Evolutionary conservation across 2,888 invertebrate genomes (phyloP), one percentile per base, ranked within the genome.

Genomic region (Apodemia hepburni): DNA sequence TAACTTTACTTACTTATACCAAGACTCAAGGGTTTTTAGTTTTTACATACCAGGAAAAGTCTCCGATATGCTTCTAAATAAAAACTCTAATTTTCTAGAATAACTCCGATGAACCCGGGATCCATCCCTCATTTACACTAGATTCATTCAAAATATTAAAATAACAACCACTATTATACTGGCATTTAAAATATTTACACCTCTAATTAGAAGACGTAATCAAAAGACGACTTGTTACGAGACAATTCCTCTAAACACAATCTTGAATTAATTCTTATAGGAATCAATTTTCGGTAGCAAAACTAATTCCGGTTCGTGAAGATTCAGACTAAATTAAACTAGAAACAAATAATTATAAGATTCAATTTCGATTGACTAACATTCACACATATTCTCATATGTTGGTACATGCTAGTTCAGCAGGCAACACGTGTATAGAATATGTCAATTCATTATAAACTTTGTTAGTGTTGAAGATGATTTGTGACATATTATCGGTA

Each of bases 361-460:
- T 71, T 63, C 60, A 66, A 62, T 69, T 69, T 72, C 27, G 65
- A 64, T 64, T 64, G 61, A 18, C 60, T 2, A 60, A 62, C 66
- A 64, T 64, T 66, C 66, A 69, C 66, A 64, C 68, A 70, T 64
- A 66, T 64, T 68, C 67, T 68, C 74, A 70, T 70, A 71, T 70
- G 74, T 74, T 71, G 69, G 62, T 57, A 64, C 68, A 70, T 71
- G 69, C 72, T 72, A 71, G 75, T 75, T 70, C 71, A 71, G 73
- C 73, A 66, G 66, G 74, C 71, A 79, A 76, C 90, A 89, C 87
- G 87, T 90, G 90, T 86, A 81, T 76, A 76, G 89, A 89, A 90
- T 90, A 87, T 85, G 87, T 89, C 90, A 90, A 89, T 90, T 88
- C 87, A 89, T 90, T 89, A 90, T 82, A 87, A 89, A 90, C 86